phyloP scores from a whole-genome alignment of 2,888 invertebrate genomes.

The Sepiola atlantica region DNA sequence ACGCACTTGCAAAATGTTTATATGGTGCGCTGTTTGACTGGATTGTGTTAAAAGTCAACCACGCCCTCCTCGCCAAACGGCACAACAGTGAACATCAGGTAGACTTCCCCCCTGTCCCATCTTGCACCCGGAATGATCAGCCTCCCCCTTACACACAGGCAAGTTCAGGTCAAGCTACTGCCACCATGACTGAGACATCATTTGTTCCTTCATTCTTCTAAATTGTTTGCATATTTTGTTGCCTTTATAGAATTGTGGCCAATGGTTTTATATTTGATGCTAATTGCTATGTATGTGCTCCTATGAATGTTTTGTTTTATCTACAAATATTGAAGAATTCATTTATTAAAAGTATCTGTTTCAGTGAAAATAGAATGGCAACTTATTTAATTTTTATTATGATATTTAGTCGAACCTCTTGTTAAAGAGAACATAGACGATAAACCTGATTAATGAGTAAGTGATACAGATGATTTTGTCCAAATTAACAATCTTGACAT shows the following conservation, averaged over 20 bases:
- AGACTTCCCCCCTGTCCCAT: slow-evolving; percentile 49
- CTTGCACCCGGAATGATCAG: slow-evolving; percentile 47
- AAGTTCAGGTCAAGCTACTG: slow-evolving; percentile 38
- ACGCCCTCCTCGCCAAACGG: slow-evolving; percentile 92
- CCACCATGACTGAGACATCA: slow-evolving; percentile 2
- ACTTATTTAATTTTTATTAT: background rate
- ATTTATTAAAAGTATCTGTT: background rate
- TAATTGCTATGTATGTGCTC: background rate
- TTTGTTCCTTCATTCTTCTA: background rate
- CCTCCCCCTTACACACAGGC: slow-evolving; percentile 46
- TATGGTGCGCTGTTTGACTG: slow-evolving; percentile 97
- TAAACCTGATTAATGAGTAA: no score
- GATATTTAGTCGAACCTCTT: background rate
- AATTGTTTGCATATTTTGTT: background rate
- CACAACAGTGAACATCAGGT: slow-evolving; percentile 85
- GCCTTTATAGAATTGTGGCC: background rate
- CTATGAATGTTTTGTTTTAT: background rate
- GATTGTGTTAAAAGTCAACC: slow-evolving; percentile 97
- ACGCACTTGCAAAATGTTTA: slow-evolving; percentile 96
- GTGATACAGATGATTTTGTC: no score
- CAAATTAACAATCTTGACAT: no score
- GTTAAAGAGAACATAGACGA: no score
- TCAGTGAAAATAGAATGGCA: background rate
- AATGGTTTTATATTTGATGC: background rate
- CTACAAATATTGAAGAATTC: background rate